Evolutionary conservation across 2,797 vertebrate species (phyloP), one percentile per base, ranked within the genome.

Genomic region (Phoeniculus purpureus): DNA sequence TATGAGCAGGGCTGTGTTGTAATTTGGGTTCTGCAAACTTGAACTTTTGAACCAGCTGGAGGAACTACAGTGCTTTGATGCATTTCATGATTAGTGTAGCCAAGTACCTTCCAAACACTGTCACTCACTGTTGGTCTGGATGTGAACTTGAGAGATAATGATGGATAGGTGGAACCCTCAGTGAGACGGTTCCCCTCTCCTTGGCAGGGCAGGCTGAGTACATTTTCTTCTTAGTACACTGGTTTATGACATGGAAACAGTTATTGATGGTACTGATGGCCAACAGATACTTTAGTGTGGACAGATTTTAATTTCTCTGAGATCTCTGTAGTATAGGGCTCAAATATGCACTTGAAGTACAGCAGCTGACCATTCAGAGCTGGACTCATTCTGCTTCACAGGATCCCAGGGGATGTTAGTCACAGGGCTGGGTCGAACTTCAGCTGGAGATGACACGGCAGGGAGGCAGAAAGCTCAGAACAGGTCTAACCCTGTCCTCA

Each of bases 331-430:
- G 81, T 26, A 3, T 19, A 26, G 16, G 55, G 40, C 68, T 91
- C 65, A 70, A 80, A 65, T 85, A 58, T 43, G 22, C n/a, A 32
- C 15, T 67, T 86, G 10, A 91, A 84, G 72, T 72, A 59, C 29
- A 45, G 68, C 90, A 92, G 5, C 58, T 91, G 89, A 78, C 84
- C 72, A 29, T 81, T 67, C 21, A 1, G 15, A 90, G 87, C 81
- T 88, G 15, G 47, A 83, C 81, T 91, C 22, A 32, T 54, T 89
- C 40, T 94, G 77, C 56, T 85, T 62, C 45, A 64, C 76, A 56
- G 93, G 73, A 78, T 96, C 93, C 94, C 81, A 47, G 76, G 88
- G 90, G 88, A 76, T 85, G 84, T 96, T 94, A 95, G 90, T 94
- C 92, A 94, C 88, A 81, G 50, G 94, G 95, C 48, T 91, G 95